Conservation (phyloP, 2,888 invertebrate genomes). For the Unio delphinus region DNA sequence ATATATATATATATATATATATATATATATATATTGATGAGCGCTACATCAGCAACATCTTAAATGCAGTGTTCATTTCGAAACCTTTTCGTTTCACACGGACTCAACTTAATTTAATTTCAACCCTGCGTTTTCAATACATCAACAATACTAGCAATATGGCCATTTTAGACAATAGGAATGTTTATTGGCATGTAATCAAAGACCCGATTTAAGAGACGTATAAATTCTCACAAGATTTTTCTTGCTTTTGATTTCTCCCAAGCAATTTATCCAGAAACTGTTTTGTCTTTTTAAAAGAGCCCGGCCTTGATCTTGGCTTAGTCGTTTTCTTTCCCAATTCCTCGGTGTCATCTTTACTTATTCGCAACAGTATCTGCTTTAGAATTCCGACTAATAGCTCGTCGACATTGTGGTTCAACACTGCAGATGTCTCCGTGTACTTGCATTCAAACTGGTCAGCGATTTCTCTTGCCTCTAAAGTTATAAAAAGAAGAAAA, state of each 20-base stretch:
- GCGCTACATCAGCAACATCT: no score
- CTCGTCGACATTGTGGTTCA: constrained; percentile 97
- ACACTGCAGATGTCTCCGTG: constrained; percentile 96
- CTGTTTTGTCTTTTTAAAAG: constrained; percentile 10
- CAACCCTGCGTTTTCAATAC: no score
- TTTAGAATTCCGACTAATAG: constrained; percentile 91
- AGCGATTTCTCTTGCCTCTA: constrained; percentile 50
- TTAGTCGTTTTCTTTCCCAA: no score
- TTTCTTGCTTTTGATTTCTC: constrained; percentile 21
- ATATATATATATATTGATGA: no score
- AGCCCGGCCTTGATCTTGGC: background rate
- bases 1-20: no score
- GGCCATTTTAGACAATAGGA: no score
- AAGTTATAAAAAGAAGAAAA: constrained; percentile 10
- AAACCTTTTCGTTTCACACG: no score
- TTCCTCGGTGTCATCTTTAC: constrained; percentile 74
- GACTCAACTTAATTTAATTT: no score
- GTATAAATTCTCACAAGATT: constrained; percentile 24
- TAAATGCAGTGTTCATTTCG: no score
- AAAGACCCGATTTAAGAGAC: constrained; percentile 11
- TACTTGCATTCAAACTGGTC: constrained; percentile 84
- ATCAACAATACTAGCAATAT: no score
- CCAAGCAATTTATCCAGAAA: constrained; percentile 12
- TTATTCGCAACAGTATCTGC: constrained; percentile 79
- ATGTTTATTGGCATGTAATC: no score